Percentiles rank a stretch among this genome's conserved stretches.
Evolutionary conservation across 2,797 vertebrate species (phyloP).

Genomic region (Tangara arthus): DNA sequence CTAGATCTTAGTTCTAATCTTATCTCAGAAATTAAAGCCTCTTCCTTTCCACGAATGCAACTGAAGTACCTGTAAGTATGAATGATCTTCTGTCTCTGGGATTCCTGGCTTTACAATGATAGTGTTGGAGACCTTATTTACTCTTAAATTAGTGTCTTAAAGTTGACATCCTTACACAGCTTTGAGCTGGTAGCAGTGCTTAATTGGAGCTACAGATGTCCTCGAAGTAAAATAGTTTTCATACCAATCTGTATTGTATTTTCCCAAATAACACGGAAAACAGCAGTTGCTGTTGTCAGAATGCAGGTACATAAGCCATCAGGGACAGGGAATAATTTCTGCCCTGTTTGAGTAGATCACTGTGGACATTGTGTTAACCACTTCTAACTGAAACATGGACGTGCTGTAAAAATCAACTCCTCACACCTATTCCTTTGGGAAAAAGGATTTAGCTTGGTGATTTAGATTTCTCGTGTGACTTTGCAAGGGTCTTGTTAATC

Average conservation of each 20-base stretch:
- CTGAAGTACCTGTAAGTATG: slow-evolving; percentile 90
- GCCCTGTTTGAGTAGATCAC: background rate
- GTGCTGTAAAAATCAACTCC: background rate
- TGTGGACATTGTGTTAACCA: background rate
- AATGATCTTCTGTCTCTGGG: background rate
- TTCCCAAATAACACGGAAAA: background rate
- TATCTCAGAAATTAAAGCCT: slow-evolving; percentile 88
- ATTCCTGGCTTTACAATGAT: background rate
- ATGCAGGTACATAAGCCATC: background rate
- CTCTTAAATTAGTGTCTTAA: background rate
- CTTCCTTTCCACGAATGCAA: slow-evolving; percentile 90
- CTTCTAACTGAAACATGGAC: background rate
- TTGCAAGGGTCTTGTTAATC: background rate
- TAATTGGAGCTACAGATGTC: background rate
- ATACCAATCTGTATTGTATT: background rate
- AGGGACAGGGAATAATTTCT: background rate
- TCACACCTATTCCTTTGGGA: background rate
- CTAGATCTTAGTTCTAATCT: slow-evolving; percentile 94
- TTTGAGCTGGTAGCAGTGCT: background rate
- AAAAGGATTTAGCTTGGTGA: background rate
- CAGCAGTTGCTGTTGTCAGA: background rate
- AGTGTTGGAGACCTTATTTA: background rate
- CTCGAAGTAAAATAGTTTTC: background rate
- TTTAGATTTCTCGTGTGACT: background rate
- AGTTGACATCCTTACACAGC: background rate